Percentiles rank a stretch among this genome's conserved stretches.
Conservation (phyloP, 2,888 invertebrate genomes). For the Heliconius erato region DNA sequence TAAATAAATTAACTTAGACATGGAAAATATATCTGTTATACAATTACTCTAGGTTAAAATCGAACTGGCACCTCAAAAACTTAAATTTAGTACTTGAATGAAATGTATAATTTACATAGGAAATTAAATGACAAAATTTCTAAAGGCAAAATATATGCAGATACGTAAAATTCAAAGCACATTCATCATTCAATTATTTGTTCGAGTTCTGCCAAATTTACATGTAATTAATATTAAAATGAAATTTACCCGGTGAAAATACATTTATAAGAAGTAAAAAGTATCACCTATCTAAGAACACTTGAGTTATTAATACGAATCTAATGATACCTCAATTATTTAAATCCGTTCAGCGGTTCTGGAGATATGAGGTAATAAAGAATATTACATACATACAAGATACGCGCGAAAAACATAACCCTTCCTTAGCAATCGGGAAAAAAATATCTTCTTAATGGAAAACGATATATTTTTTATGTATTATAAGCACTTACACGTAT, state of each 20-base stretch:
- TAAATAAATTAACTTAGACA: too few relatives aligned
- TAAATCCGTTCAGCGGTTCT: too few relatives aligned
- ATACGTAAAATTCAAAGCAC: constrained; percentile 1
- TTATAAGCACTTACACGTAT: too few relatives aligned
- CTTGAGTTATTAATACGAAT: too few relatives aligned
- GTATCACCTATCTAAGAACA: too few relatives aligned
- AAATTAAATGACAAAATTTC: not conserved
- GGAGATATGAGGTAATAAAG: too few relatives aligned
- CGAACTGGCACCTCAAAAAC: not conserved
- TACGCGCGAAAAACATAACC: too few relatives aligned
- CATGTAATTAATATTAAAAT: constrained; percentile 21
- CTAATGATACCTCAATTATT: too few relatives aligned
- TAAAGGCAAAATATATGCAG: not conserved
- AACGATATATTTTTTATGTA: too few relatives aligned
- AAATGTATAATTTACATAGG: not conserved
- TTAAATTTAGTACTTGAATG: not conserved
- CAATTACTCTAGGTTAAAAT: not conserved
- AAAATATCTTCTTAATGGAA: too few relatives aligned
- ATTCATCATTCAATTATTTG: constrained; percentile 20
- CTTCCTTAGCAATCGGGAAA: too few relatives aligned
- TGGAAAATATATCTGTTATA: not conserved
- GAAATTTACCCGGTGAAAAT: not conserved
- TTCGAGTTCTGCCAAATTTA: constrained; percentile 3
- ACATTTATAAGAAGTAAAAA: not conserved
- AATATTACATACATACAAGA: too few relatives aligned